Conservation (phyloP, 2,113 vertebrate genomes). For the Rhea americana region DNA sequence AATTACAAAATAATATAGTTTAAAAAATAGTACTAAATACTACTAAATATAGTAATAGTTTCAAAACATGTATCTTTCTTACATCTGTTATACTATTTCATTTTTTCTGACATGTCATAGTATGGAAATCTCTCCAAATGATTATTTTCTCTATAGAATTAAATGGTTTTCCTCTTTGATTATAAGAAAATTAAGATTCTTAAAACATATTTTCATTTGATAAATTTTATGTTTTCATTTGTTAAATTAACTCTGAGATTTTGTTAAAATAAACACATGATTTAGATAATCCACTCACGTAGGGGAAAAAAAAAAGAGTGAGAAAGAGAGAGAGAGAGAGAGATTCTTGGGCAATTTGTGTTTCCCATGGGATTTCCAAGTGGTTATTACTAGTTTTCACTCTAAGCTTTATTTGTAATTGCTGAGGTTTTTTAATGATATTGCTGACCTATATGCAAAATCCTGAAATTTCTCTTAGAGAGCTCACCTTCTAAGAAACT, state of each 20-base stretch:
- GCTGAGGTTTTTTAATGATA: neutral
- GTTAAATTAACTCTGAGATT: neutral
- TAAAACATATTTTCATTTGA: neutral
- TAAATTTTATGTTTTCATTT: neutral
- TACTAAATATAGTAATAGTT: neutral
- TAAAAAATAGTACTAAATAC: neutral
- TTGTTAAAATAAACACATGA: neutral
- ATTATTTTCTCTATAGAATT: neutral
- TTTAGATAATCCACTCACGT: neutral
- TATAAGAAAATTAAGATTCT: neutral
- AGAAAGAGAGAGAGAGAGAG: neutral
- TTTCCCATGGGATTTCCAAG: neutral
- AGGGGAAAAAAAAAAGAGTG: neutral
- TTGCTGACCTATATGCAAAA: neutral
- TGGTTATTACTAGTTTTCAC: neutral
- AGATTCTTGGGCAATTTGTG: neutral
- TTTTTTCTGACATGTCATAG: neutral
- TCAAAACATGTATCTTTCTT: neutral
- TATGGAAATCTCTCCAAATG: neutral
- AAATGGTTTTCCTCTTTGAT: neutral
- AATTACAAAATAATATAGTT: neutral
- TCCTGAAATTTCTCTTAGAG: neutral
- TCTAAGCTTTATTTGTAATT: neutral
- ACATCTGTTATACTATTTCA: neutral
- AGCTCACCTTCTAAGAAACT: neutral